These are phyloP conservation scores for Holotrichia oblita DNA, from an alignment of 1,140 invertebrate species.

Conservation along the genomic window DNA sequence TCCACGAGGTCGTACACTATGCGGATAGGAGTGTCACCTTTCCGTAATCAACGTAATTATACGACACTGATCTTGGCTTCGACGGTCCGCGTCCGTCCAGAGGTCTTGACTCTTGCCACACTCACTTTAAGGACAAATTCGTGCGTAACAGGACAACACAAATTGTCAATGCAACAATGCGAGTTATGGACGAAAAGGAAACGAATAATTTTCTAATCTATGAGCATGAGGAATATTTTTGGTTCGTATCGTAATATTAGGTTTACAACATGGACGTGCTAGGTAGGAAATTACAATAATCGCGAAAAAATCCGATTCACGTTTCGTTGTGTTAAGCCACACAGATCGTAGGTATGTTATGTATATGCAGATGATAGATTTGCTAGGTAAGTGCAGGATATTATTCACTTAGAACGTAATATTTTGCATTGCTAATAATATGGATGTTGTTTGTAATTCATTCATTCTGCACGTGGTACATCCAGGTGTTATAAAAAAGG, in stretches of 20 bases:
- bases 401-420: not conserved
- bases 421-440: not conserved
- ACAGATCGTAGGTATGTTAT: not conserved
- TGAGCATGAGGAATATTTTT: constrained; percentile 11
- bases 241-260: constrained; percentile 11
- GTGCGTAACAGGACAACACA: constrained; percentile 37
- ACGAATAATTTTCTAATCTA: constrained; percentile 28
- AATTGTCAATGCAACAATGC: constrained; percentile 6
- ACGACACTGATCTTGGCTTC: constrained; percentile 35
- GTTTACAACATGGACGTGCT: constrained; percentile 5
- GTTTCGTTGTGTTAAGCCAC: constrained; percentile 11
- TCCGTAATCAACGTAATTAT: constrained; percentile 38
- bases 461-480: not conserved
- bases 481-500: too few relatives aligned
- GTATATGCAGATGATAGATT: not conserved
- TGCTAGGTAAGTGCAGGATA: not conserved
- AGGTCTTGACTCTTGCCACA: constrained; percentile 38
- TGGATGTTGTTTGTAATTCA: not conserved
- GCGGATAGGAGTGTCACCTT: constrained; percentile 38
- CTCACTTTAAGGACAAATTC: constrained; percentile 36
- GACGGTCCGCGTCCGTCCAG: not conserved
- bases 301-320: constrained; percentile 17
- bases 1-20: constrained; percentile 26
- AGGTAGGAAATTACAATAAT: not conserved
- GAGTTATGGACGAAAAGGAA: not conserved